phyloP scores from a whole-genome alignment of 2,113 vertebrate genomes.

The Rhineura floridana region DNA sequence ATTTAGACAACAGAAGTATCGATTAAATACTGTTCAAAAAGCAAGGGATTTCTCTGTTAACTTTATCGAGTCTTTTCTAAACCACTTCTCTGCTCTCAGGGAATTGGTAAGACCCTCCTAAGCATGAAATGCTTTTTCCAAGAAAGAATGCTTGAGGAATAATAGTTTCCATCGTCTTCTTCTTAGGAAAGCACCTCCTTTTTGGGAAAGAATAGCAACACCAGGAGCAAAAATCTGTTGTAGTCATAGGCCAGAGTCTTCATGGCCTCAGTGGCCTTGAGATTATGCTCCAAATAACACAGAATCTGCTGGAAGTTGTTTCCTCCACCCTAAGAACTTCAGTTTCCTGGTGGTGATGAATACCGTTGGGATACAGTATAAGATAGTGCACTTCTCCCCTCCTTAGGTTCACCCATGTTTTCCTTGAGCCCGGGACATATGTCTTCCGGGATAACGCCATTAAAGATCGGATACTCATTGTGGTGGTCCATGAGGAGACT shows the following conservation, averaged over 20 bases:
- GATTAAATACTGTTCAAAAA: too few relatives aligned
- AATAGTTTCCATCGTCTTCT: background rate
- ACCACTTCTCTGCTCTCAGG: background rate
- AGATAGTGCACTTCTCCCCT: background rate
- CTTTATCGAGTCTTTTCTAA: background rate
- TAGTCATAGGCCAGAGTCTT: background rate
- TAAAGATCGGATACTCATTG: conserved; percentile 80
- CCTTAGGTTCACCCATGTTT: conserved; percentile 90
- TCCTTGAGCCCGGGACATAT: conserved; percentile 86
- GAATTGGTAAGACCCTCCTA: background rate
- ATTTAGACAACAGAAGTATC: too few relatives aligned
- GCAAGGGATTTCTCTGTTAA: too few relatives aligned
- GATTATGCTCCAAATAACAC: background rate
- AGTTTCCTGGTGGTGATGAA: too few relatives aligned
- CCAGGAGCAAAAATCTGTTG: background rate
- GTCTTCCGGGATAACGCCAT: conserved; percentile 84
- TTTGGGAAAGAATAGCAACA: background rate
- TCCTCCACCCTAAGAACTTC: background rate
- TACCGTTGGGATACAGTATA: background rate
- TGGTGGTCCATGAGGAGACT: conserved; percentile 81
- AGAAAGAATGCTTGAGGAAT: background rate
- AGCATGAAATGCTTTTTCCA: background rate
- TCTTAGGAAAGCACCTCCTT: background rate
- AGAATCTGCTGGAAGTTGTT: background rate
- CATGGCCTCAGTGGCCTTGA: background rate